Percentiles rank a stretch among this genome's conserved stretches.
Evolutionary conservation across 2,888 invertebrate genomes (phyloP).

Genomic region (Aromia moschata): DNA sequence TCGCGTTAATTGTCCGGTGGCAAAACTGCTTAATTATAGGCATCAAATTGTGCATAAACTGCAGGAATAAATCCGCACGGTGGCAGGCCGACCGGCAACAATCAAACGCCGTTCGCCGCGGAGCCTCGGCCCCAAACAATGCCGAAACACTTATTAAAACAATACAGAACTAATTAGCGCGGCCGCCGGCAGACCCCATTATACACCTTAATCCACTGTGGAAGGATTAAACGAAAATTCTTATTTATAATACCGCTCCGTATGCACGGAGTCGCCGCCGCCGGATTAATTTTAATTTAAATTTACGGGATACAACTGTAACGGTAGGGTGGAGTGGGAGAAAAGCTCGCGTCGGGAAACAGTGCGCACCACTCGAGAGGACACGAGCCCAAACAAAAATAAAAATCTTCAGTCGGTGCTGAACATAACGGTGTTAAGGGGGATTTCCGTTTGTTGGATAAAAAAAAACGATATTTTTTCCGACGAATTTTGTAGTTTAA

Average conservation of each 20-base stretch:
- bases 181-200: constrained; percentile 45
- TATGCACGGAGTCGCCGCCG: constrained; percentile 30
- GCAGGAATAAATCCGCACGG: constrained; percentile 20
- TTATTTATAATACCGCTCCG: constrained; percentile 49
- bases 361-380: too few species aligned
- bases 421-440: too few species aligned
- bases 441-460: too few species aligned
- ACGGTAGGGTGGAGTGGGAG: too few species aligned
- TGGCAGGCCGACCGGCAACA: constrained; percentile 12
- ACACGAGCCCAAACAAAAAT: too few species aligned
- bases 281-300: constrained; percentile 53
- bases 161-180: constrained; percentile 44
- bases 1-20: too few species aligned
- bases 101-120: constrained; percentile 18
- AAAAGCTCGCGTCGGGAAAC: too few species aligned
- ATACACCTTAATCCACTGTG: constrained; percentile 50
- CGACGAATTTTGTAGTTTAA: too few species aligned
- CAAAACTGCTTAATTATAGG: too few species aligned
- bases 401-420: too few species aligned
- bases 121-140: constrained; percentile 15
- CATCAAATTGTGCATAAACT: constrained; percentile 35
- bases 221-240: constrained; percentile 49
- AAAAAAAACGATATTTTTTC: too few species aligned
- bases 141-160: constrained; percentile 40
- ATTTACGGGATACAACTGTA: constrained; percentile 52